Evolutionary conservation across 2,113 vertebrate species (phyloP), one percentile per base, ranked within the genome.

Genomic region (Pomatostomus ruficeps): DNA sequence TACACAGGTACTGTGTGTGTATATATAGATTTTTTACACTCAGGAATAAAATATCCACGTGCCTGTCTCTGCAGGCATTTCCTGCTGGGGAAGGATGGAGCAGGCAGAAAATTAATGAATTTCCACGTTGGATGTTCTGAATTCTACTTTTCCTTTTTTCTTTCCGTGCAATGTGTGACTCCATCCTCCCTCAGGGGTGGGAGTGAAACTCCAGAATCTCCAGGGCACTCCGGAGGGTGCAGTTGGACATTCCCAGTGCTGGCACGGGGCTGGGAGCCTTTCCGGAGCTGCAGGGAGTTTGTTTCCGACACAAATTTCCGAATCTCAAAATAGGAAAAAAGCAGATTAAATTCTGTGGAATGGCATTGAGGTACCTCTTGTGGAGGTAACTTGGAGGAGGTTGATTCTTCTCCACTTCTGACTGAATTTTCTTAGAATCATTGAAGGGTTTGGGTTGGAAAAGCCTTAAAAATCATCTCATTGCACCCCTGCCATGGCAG

Each of bases 401-500:
- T 9, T 28, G 36, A 0, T 57, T 66, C 29, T 85, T 43, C n/a
- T 78, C 31, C 33, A 19, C 21, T 85, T 68, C 12, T 24, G 26
- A 36, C 3, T 51, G 51, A 15, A 15, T 1, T 54, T 40, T n/a
- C 10, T 25, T 17, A 21, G 13, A 67, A 38, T 21, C 13, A 5
- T 6, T 1, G 26, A 16, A 12, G 66, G 33, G 19, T 49, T 13
- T 73, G 3, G 12, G 8, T 23, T 28, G 36, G 14, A 43, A 58
- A 2, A 9, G 36, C 12, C 3, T 58, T 24, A 36, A 31, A 43
- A 2, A 0, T 1, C 19, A n/a, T 19, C 12, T 1, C 6, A 1
- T 12, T 1, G 6, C 33, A 10, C 16, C 13, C 25, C 14, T 57
- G 31, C 75, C 43, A 11, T 16, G 33, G 10, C 33, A 73, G 59